Conservation (phyloP, 2,888 invertebrate species). For the Drosophila nigricruria region DNA sequence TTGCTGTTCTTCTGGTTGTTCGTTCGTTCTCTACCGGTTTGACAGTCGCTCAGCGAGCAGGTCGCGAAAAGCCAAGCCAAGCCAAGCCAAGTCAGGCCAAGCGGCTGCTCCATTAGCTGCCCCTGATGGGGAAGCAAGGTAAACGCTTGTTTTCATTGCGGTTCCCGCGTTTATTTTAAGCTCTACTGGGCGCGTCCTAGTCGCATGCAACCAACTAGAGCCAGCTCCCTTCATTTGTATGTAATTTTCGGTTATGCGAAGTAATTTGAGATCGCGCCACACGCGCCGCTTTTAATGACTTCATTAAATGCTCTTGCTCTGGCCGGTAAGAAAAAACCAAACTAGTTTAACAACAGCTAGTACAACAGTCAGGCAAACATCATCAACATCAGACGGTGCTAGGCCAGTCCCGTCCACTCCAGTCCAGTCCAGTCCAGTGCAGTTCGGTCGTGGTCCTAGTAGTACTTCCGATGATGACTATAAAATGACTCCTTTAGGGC, state of each 20-base stretch:
- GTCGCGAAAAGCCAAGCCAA: conserved; percentile 20
- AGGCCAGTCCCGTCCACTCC: conserved; percentile 8
- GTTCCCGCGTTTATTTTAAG: conserved; percentile 61
- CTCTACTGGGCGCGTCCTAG: conserved; percentile 47
- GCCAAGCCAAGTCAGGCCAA: too few species aligned
- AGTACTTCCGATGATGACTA: conserved; percentile 76
- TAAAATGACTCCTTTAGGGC: conserved; percentile 77
- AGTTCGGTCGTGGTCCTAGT: conserved; percentile 17
- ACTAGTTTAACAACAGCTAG: conserved; percentile 55
- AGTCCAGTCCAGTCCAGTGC: background rate
- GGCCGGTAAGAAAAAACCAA: conserved; percentile 22
- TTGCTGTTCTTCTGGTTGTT: conserved; percentile 35
- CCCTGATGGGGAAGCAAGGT: conserved; percentile 39
- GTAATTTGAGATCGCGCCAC: conserved; percentile 84
- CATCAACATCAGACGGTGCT: conserved; percentile 17
- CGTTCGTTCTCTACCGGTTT: conserved; percentile 64
- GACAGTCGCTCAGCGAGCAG: conserved; percentile 67
- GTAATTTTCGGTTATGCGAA: conserved; percentile 83
- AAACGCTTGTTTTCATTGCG: conserved; percentile 37
- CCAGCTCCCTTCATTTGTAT: conserved; percentile 53
- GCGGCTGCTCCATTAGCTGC: conserved; percentile 63
- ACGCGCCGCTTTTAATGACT: conserved; percentile 84
- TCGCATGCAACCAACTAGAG: conserved; percentile 23
- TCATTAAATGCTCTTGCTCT: conserved; percentile 80
- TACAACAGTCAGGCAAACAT: conserved; percentile 27